Evolutionary conservation across 2,888 invertebrate species (phyloP).

Genomic region (Erannis defoliaria): DNA sequence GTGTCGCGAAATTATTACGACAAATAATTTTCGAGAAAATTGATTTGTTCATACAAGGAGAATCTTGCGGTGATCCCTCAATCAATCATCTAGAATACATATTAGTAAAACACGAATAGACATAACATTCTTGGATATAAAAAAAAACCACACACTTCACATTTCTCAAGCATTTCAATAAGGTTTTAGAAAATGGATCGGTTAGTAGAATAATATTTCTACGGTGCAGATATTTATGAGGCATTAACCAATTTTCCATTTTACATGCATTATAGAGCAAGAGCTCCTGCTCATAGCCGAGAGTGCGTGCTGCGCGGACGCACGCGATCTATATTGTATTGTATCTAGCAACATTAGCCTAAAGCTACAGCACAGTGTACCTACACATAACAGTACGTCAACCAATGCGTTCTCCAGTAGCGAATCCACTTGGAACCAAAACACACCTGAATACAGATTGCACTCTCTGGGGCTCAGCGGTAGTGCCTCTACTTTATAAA

Average conservation of each 20-base stretch:
- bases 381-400: no score
- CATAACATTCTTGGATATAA: no score
- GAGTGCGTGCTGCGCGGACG: conserved; percentile 61
- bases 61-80: not conserved
- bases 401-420: no score
- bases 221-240: conserved; percentile 63
- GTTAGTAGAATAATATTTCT: conserved; percentile 53
- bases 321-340: conserved; percentile 62
- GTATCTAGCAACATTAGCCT: conserved; percentile 28
- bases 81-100: no score
- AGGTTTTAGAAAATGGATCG: conserved; percentile 59
- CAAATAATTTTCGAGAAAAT: conserved; percentile 12
- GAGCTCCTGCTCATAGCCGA: conserved; percentile 53
- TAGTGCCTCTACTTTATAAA: no score
- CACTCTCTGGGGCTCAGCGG: no score
- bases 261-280: conserved; percentile 66
- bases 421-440: no score
- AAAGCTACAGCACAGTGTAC: conserved; percentile 14
- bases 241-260: conserved; percentile 77
- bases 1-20: conserved; percentile 41
- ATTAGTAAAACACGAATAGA: no score
- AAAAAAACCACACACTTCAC: not conserved
- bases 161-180: not conserved
- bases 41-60: not conserved
- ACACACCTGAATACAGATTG: no score